Base-by-base conservation (phyloP, 1,140 invertebrate genomes). In the Aporrectodea caliginosa region DNA sequence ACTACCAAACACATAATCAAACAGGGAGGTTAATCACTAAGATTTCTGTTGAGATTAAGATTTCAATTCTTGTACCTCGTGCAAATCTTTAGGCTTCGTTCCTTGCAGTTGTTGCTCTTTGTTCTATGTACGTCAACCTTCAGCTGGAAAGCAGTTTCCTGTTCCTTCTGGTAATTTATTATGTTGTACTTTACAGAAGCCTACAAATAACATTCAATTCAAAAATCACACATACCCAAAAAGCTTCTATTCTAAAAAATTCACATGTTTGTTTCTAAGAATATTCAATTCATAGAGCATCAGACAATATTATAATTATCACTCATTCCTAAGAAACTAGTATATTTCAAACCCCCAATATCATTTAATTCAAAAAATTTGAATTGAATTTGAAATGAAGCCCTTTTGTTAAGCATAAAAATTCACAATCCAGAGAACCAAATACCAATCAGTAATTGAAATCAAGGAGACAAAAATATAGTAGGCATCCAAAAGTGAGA, bases 31-130 rank as follows among this genome's bases (percentile, higher is more conserved):
- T n/a, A n/a, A 27, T 58, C 16, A 58, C 31, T 16, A 29, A 31
- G 22, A 16, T 12, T n/a, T n/a, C n/a, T n/a, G n/a, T n/a, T n/a
- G n/a, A n/a, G n/a, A n/a, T n/a, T n/a, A 2, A 31, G 31, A 77
- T 16, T 35, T 35, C 16, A 72, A 75, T 16, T 32, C 22, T 69
- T 79, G 81, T 79, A 87, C 85, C 81, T 84, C 30, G 82, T 81
- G 84, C 83, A 85, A 34, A 86, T 83, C 22, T 81, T 78, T 1
- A 86, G 43, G 0, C 79, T 83, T 79, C 83, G 83, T n/a, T 75
- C 73, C 0, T 80, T 77, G 83, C 85, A 86, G 70, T 82, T 80
- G 29, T 83, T 83, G 0, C 30, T 74, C 14, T 83, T n/a, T 81
- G 27, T 2, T 12, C 71, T 6, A 29, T 72, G 27, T 6, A 32